A percentile compares a stretch with the other conserved stretches of the same genome.
Conservation (phyloP, 2,888 invertebrate genomes). For the Zygogramma bicolorata region DNA sequence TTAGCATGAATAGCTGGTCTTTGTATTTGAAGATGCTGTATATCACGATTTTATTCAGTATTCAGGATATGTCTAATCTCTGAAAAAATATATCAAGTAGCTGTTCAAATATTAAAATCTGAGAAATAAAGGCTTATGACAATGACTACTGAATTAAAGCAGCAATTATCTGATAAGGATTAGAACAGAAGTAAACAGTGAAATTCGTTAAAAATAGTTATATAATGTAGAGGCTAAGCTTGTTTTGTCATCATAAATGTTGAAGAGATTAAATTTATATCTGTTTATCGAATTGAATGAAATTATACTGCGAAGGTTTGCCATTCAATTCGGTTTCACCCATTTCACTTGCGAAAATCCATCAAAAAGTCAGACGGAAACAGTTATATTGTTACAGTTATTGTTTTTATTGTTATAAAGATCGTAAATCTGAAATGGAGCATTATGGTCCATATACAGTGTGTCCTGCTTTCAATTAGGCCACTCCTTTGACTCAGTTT, state of each 20-base stretch:
- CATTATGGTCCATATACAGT: no score
- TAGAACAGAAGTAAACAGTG: conserved; percentile 48
- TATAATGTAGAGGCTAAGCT: conserved; percentile 39
- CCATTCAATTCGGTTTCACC: background rate
- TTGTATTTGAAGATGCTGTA: background rate
- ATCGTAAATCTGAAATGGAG: no score
- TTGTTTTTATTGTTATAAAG: no score
- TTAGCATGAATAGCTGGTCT: background rate
- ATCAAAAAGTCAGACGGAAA: no score
- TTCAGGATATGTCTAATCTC: conserved; percentile 35
- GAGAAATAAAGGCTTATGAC: conserved; percentile 46
- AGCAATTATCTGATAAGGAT: conserved; percentile 46
- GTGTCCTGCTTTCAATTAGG: no score
- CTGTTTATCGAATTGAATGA: background rate
- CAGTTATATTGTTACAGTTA: no score
- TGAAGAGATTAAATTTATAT: conserved; percentile 24
- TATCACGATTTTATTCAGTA: conserved; percentile 4
- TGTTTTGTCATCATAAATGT: conserved; percentile 35
- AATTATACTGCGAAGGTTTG: background rate
- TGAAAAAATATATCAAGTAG: conserved; percentile 34
- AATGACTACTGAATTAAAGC: conserved; percentile 46
- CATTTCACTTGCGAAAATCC: background rate
- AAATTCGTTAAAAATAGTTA: conserved; percentile 47
- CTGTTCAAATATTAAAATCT: conserved; percentile 42
- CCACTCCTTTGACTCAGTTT: no score